phyloP scores from a whole-genome alignment of 2,113 vertebrate species.

The Aphelocoma coerulescens region DNA sequence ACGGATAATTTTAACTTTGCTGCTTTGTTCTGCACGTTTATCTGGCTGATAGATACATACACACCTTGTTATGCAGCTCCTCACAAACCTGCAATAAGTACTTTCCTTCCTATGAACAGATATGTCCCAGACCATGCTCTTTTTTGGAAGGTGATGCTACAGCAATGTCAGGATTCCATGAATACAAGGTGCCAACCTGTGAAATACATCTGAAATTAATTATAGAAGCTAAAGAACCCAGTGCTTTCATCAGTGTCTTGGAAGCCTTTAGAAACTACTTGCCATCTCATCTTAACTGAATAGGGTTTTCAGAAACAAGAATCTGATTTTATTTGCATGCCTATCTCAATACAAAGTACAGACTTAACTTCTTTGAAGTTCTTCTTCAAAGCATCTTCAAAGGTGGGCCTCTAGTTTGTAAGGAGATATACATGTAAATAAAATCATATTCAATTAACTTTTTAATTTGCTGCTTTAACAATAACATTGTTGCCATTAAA shows the following conservation, averaged over 20 bases:
- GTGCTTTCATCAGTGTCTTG: conserved; percentile 14
- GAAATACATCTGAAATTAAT: background rate
- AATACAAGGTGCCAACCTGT: background rate
- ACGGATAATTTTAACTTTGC: background rate
- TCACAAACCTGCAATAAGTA: background rate
- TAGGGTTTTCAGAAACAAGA: background rate
- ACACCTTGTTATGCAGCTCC: background rate
- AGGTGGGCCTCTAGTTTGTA: background rate
- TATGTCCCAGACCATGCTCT: background rate
- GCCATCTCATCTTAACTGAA: conserved; percentile 14
- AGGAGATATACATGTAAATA: conserved; percentile 29
- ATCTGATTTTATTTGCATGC: conserved; percentile 50
- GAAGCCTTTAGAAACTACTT: background rate
- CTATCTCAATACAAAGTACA: conserved; percentile 44
- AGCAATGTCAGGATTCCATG: background rate
- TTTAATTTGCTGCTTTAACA: conserved; percentile 30
- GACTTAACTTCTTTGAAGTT: conserved; percentile 31
- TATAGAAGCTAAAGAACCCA: background rate
- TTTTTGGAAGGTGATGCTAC: background rate
- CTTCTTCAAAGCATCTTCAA: conserved; percentile 53
- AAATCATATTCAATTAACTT: conserved; percentile 18
- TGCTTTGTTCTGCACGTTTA: background rate
- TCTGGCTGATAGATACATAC: background rate
- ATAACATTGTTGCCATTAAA: conserved; percentile 15
- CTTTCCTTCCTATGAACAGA: background rate